Conservation (phyloP, 2,888 invertebrate genomes). For the Cephus spinipes region DNA sequence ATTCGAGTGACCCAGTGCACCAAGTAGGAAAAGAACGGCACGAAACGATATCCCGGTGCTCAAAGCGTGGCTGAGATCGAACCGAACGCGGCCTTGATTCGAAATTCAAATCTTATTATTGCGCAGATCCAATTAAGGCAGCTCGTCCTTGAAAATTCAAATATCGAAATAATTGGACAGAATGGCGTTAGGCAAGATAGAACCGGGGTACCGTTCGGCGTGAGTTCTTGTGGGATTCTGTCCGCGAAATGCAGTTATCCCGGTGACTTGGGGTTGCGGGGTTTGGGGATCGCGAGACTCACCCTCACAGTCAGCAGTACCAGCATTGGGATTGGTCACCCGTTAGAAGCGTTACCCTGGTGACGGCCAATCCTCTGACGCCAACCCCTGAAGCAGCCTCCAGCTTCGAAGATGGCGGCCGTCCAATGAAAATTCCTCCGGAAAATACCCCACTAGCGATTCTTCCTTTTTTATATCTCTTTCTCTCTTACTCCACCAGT, state of each 20-base stretch:
- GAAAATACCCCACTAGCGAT: constrained; percentile 64
- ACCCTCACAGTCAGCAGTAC: constrained; percentile 18
- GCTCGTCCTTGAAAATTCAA: constrained; percentile 52
- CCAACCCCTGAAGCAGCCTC: constrained; percentile 32
- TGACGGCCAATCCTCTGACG: constrained; percentile 33
- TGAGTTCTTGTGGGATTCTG: constrained; percentile 66
- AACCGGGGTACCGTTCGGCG: constrained; percentile 52
- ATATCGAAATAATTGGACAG: constrained; percentile 54
- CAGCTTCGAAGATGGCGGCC: constrained; percentile 57
- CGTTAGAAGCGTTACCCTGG: constrained; percentile 61
- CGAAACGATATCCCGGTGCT: constrained; percentile 3
- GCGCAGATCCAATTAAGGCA: constrained; percentile 56
- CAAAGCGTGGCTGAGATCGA: constrained; percentile 11
- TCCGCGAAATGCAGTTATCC: constrained; percentile 65
- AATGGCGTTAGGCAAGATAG: constrained; percentile 38
- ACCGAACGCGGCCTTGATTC: constrained; percentile 41
- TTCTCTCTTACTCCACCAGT: constrained; percentile 7
- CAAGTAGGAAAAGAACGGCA: neutral
- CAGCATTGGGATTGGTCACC: constrained; percentile 58
- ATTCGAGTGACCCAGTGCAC: neutral
- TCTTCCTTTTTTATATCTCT: constrained; percentile 43
- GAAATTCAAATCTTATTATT: constrained; percentile 61
- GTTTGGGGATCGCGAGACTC: constrained; percentile 32
- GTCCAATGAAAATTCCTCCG: constrained; percentile 64
- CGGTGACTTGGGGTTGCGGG: constrained; percentile 49